A percentile compares a stretch with the other conserved stretches of the same genome.
phyloP scores from a whole-genome alignment of 2,797 vertebrate genomes.

The Erithacus rubecula region DNA sequence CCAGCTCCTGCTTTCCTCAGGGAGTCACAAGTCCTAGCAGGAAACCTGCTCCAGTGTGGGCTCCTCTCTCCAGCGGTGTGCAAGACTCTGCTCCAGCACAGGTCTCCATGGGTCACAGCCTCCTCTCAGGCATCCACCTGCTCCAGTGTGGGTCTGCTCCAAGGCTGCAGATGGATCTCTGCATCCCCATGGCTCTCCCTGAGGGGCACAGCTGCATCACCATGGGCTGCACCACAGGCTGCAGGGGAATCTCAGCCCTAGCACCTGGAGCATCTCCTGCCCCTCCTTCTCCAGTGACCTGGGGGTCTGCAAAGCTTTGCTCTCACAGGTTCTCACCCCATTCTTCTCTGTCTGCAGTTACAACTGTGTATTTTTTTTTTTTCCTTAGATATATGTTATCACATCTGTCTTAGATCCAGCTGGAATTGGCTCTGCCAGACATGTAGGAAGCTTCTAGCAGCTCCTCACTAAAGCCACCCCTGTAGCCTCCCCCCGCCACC shows the following conservation, averaged over 20 bases:
- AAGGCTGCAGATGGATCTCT: not conserved
- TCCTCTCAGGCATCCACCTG: not conserved
- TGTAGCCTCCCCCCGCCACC: not conserved
- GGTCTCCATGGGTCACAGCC: not conserved
- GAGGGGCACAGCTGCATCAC: not conserved
- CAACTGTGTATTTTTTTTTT: not conserved
- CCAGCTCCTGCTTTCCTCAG: accelerated
- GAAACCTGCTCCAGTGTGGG: not conserved
- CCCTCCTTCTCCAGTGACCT: not conserved
- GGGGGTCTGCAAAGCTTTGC: not conserved
- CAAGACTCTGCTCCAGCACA: not conserved
- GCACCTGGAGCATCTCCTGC: not conserved
- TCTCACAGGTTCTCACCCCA: accelerated
- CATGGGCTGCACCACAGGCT: accelerated
- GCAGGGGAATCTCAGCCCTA: not conserved
- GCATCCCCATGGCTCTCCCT: accelerated
- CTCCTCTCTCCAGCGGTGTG: not conserved
- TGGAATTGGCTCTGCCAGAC: not conserved
- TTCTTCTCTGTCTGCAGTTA: not conserved
- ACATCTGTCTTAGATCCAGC: not conserved
- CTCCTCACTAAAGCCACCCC: not conserved
- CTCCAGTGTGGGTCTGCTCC: not conserved
- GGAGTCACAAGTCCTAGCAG: not conserved
- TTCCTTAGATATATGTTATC: no score
- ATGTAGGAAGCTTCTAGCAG: not conserved